Conservation (phyloP, 2,797 vertebrate species). For the Myiothlypis chrysogaster region DNA sequence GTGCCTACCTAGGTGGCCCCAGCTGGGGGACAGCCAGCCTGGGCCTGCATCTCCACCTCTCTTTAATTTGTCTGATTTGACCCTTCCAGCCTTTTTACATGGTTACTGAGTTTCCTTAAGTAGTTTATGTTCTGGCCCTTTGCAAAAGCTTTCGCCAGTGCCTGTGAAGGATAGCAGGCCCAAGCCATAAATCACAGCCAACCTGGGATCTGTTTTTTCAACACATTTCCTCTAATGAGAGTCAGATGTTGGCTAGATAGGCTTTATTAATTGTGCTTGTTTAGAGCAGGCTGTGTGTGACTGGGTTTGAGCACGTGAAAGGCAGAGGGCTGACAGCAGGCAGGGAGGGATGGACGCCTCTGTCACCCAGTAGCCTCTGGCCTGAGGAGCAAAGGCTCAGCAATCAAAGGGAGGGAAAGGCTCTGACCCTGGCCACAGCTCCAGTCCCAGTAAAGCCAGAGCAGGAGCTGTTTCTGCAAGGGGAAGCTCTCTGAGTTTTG, state of each 20-base stretch:
- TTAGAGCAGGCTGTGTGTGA: not conserved
- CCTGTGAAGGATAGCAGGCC: conserved; percentile 56
- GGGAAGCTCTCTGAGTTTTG: not conserved
- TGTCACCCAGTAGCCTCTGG: not conserved
- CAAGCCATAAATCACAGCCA: conserved; percentile 61
- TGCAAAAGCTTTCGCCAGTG: conserved; percentile 55
- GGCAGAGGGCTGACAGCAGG: not conserved
- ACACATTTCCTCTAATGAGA: conserved; percentile 56
- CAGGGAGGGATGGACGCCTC: not conserved
- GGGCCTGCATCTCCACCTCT: not conserved
- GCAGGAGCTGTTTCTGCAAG: not conserved
- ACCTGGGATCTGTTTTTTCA: conserved; percentile 65
- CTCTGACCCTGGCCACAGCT: not conserved
- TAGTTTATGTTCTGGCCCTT: conserved; percentile 65
- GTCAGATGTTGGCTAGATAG: conserved; percentile 61
- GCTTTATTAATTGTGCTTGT: conserved; percentile 61
- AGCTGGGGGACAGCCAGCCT: not conserved
- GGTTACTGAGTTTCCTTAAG: conserved; percentile 53
- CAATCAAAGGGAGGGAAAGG: not conserved
- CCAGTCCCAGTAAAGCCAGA: not conserved
- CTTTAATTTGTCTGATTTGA: conserved; percentile 52
- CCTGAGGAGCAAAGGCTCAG: not conserved
- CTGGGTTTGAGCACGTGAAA: not conserved
- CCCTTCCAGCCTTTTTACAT: conserved; percentile 51
- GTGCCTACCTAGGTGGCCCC: conserved; percentile 44